Evolutionary conservation across 2,797 vertebrate species (phyloP), one percentile per base, ranked within the genome.

Genomic region (Todus mexicanus): DNA sequence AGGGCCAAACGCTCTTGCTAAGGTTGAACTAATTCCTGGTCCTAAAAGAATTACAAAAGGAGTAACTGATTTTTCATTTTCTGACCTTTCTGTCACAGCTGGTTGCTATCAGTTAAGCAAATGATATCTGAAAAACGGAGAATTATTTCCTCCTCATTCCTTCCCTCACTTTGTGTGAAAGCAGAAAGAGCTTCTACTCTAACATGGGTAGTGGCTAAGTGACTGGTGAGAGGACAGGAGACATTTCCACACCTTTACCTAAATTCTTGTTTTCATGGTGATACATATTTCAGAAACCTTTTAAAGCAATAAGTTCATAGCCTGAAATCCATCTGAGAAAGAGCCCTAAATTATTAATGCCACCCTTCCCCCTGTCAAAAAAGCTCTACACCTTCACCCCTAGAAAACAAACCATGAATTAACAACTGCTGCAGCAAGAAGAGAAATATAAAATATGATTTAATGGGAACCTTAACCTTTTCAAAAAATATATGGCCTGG

Each of bases 1-100:
- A 95, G 33, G 86, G 66, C 43, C 72, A 90, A 86, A 90, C 94
- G 63, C 31, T 90, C 92, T 77, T 88, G 8, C 75, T 90, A 50
- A 42, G 48, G 40, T 74, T 81, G 70, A 94, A 70, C 14, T 56
- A 56, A 5, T 86, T 68, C 74, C 47, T 82, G 60, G 15, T 84
- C 54, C 48, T 84, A 31, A 87, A 87, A 42, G 11, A 66, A 82
- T 48, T 79, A 31, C 37, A 45, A 66, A 86, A 60, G 27, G 7
- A 88, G 12, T 84, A 78, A 88, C 17, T 38, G 21, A 8, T 81
- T 86, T 86, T 91, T 78, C 53, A 35, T 17, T 56, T 87, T 86
- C 65, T 91, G 54, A 16, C 31, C 74, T 63, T 86, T 72, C 40
- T 75, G 9, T 65, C 63, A 31, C 15, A 84, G 19, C 20, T 78